Conservation (phyloP, 2,113 vertebrate genomes). For the Rissa tridactyla region DNA sequence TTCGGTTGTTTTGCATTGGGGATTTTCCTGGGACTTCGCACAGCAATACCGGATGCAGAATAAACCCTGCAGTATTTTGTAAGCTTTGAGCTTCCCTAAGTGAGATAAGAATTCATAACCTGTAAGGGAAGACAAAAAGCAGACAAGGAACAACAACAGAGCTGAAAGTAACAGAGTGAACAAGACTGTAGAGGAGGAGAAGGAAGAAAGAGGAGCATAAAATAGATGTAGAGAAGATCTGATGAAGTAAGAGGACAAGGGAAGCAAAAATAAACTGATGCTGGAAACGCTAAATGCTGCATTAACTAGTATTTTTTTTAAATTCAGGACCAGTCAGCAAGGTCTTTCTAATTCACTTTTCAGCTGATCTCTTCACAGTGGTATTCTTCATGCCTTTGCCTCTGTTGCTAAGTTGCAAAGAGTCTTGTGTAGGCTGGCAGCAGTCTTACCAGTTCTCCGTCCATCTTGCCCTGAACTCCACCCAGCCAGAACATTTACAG, state of each 20-base stretch:
- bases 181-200: neutral
- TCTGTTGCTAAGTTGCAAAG: neutral
- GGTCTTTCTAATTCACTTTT: neutral
- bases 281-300: neutral
- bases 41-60: neutral
- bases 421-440: neutral
- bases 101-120: neutral
- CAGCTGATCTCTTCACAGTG: neutral
- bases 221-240: neutral
- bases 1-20: neutral
- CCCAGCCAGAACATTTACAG: neutral
- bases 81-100: neutral
- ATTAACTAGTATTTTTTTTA: neutral
- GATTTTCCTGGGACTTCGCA: neutral
- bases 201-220: neutral
- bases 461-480: neutral
- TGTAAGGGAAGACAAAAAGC: neutral
- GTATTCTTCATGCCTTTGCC: neutral
- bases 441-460: neutral
- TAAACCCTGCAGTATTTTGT: neutral
- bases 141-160: neutral
- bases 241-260: neutral
- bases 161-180: neutral
- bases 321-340: neutral
- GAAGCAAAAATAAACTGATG: neutral